Base-by-base conservation (phyloP, 2,113 vertebrate species). In the Leiothrix lutea region DNA sequence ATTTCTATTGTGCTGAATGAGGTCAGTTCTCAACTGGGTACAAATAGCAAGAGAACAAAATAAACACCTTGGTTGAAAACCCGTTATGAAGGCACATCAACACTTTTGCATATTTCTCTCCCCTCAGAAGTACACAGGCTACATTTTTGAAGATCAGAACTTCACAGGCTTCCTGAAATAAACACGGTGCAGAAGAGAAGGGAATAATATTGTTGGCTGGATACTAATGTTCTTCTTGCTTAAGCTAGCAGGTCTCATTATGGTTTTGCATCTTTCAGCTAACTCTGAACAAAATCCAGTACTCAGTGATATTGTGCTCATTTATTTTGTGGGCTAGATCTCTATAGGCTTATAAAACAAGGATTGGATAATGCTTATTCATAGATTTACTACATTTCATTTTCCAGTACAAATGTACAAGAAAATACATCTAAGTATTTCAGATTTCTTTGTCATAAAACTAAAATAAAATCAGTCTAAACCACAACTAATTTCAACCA, bases 241-340 rank as follows among this genome's bases (percentile, higher is more conserved):
- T 78, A 89, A 79, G 36, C 36, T 90, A 88, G 57, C 38, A 60
- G 54, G 5, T 82, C 67, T 95, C 47, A 40, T 88, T 92, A 88
- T 47, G 42, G 25, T 90, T 96, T 95, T 95, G 47, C 44, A 58
- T 92, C 82, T 83, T 93, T 90, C 60, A 83, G 29, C 19, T 94
- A 92, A 61, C n/a, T 91, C 44, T 88, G 72, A 90, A 77, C 42
- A 38, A 93, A 86, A 64, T 86, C 47, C 67, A 64, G 42, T 47
- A 44, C 75, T 86, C 42, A 33, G 51, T 93, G 69, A 92, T 86
- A 80, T 11, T 83, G 51, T 86, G 29, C 64, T 92, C 51, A 66
- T 96, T 93, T 88, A 60, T 94, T 93, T 93, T 86, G 65, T 51
- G 33, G 17, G 6, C 54, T 80, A 47, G 36, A 86, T 90, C 62